Evolutionary conservation across 2,888 invertebrate genomes (phyloP).

Genomic region (Pyrgus malvae): DNA sequence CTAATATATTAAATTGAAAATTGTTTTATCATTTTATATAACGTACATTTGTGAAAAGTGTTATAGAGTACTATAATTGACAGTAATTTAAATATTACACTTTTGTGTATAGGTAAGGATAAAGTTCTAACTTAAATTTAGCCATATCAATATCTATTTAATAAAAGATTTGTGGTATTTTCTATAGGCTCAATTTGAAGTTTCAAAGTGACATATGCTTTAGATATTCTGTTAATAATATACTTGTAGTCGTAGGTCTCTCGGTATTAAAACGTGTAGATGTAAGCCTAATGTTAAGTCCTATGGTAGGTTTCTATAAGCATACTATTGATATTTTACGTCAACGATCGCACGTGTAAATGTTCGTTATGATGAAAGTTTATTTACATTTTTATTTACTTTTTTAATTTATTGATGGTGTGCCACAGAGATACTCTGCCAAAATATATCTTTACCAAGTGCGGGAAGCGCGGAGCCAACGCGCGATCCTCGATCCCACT

Average conservation of each 20-base stretch:
- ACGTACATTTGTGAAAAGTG: constrained; percentile 81
- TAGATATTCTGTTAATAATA: constrained; percentile 82
- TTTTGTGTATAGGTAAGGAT: constrained; percentile 81
- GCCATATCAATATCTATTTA: constrained; percentile 83
- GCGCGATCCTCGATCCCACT: constrained; percentile 36
- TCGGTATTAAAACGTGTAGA: constrained; percentile 77
- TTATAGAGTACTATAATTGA: constrained; percentile 80
- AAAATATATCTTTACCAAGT: constrained; percentile 80
- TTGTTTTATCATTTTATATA: constrained; percentile 83
- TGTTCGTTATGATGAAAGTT: constrained; percentile 77
- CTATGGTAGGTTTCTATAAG: constrained; percentile 70
- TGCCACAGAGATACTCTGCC: constrained; percentile 83
- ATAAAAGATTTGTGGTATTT: constrained; percentile 82
- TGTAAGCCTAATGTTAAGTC: constrained; percentile 68
- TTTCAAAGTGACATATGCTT: constrained; percentile 82
- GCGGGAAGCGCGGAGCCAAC: constrained; percentile 40
- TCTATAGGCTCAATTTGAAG: constrained; percentile 82
- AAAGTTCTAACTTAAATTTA: constrained; percentile 82
- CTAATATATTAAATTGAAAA: constrained; percentile 81
- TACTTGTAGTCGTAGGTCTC: constrained; percentile 77
- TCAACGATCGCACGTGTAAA: constrained; percentile 79
- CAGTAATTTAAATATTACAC: constrained; percentile 81
- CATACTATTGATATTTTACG: constrained; percentile 76
- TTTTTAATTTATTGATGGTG: constrained; percentile 79
- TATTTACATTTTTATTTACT: constrained; percentile 80